Base-by-base conservation (phyloP, 2,797 vertebrate species). In the Diglossa cyanea region DNA sequence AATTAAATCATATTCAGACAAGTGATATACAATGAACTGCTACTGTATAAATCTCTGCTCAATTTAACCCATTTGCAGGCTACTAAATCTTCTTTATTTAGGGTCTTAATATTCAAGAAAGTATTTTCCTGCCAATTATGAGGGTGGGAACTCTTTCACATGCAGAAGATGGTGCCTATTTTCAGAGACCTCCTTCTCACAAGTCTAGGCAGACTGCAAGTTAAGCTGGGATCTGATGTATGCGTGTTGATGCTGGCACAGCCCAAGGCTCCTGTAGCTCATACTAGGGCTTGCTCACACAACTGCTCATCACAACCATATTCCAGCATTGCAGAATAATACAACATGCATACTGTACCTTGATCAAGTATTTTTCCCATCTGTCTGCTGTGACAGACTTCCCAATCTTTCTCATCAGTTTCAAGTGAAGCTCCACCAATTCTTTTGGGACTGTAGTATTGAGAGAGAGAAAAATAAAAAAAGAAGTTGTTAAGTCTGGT, bases 331-430 rank as follows among this genome's bases (percentile, higher is more conserved):
- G 21, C 80, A 95, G 40, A 72, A 53, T 4, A 82, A 62, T 4
- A 63, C 51, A 81, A 66, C 15, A 2, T 6, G 30, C 30, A 35
- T 17, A 76, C 66, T 54, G 98, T 98, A 99, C 99, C 99, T 99
- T 99, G 70, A 99, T 98, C 93, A 99, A 98, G 97, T 99, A 99
- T 96, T 99, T 99, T 95, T 99, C 99, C 99, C 99, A 99, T 98
- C 98, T 98, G 86, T 99, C 99, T 51, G 98, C 97, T 4, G 99
- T 98, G 91, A 99, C 99, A 28, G 99, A 98, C 97, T 98, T 99
- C 47, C 99, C 99, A 91, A 99, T 98, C 96, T 99, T 99, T 92
- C 99, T 98, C 97, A 99, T 99, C 94, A 99, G 97, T 98, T 99
- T 99, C 96, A 99, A 98, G 54, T 99, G 99, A 83, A 99, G 99